Conservation (phyloP, 2,888 invertebrate species). For the Eucera pruinosa region DNA sequence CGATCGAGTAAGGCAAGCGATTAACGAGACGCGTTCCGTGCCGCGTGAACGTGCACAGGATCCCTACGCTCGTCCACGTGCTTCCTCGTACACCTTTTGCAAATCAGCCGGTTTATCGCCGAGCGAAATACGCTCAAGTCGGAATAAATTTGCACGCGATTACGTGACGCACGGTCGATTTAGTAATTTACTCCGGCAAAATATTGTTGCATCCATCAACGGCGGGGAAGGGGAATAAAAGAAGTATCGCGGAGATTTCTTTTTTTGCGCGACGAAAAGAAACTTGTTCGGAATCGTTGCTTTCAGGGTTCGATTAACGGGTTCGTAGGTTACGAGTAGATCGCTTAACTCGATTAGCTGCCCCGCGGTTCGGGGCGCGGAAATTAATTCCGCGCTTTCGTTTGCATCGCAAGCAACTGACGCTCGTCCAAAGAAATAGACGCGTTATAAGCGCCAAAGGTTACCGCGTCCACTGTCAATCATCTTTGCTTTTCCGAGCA, state of each 20-base stretch:
- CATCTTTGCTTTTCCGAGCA: too few relatives aligned
- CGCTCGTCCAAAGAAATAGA: too few relatives aligned
- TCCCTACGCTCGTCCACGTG: not conserved
- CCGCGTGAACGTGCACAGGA: constrained; percentile 10
- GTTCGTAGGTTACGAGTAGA: not conserved
- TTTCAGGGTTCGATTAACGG: not conserved
- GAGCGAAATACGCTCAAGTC: constrained; percentile 24
- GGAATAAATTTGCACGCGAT: constrained; percentile 77
- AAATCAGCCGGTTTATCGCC: constrained; percentile 21
- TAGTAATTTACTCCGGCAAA: not conserved
- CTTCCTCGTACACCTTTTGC: not conserved
- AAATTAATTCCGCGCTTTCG: too few relatives aligned
- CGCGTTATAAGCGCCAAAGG: too few relatives aligned
- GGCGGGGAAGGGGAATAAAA: too few relatives aligned
- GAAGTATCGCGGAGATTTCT: too few relatives aligned
- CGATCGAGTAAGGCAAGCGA: not conserved
- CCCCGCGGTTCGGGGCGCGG: too few relatives aligned
- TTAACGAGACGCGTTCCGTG: not conserved
- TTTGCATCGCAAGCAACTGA: too few relatives aligned
- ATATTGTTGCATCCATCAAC: not conserved
- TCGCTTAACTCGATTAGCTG: constrained; percentile 17
- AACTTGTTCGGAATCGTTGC: not conserved
- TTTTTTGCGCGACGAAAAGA: too few relatives aligned
- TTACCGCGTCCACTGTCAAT: too few relatives aligned
- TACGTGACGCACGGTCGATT: constrained; percentile 46